Evolutionary conservation across 2,888 invertebrate species (phyloP), one percentile per base, ranked within the genome.

Genomic region (Agrochola macilenta): DNA sequence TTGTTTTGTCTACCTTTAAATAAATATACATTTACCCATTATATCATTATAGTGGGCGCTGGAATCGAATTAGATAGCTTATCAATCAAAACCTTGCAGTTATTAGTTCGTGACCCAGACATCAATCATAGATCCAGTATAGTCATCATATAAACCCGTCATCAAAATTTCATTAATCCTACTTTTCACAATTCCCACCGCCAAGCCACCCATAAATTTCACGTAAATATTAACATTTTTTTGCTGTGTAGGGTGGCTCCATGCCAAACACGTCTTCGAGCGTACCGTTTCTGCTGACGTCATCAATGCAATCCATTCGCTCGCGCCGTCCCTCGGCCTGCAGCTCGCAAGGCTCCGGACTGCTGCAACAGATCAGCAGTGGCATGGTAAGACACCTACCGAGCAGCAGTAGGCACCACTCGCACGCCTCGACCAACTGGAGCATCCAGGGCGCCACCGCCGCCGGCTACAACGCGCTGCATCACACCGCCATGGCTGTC

Each of bases 351-450:
- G 98, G 98, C 90, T 97, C 98, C 84, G 98, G 98, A 86, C 96
- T 99, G 83, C 97, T 99, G 88, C 99, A 99, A 93, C 99, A 99
- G 96, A 97, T 99, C 94, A 98, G 99, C 97, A 98, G 98, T 96
- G 99, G 98, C 97, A 98, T 99, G 98, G 99, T 99, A 98, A 98
- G 98, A 97, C 98, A 98, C 97, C 97, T 98, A 95, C 97, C 97
- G 93, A 93, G 94, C 90, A 97, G 97, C 95, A 97, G 97, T 93
- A 96, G 96, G 93, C 85, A 79, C 43, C 89, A 75, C 97, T 96
- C 91, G 88, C 93, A 90, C 91, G 92, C 93, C 91, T 81, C 88
- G 71, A 95, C 92, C 90, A 95, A 96, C 93, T 97, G 96, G 97
- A 95, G 94, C 93, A 93, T 97, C 92, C 97, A 97, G 93, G 97